Evolutionary conservation across 23 tunicate genomes (phyloP).

Genomic region (Halocynthia roretzi): DNA sequence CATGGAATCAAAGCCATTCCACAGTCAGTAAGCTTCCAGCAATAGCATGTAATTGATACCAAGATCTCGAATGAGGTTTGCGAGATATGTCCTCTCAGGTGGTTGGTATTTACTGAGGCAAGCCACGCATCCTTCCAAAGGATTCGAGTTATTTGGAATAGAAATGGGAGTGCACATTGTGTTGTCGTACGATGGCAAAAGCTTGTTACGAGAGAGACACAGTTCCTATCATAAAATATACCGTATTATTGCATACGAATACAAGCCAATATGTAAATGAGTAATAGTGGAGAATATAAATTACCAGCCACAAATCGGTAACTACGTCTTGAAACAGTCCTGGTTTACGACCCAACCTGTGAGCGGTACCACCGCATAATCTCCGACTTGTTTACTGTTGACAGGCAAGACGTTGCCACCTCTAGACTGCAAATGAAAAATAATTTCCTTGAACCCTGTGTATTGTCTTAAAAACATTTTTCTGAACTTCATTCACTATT

Average conservation of each 20-base stretch:
- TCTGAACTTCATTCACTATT: too few relatives aligned
- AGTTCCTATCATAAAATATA: background rate
- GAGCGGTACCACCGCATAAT: constrained; percentile 76
- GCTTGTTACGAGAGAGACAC: constrained; percentile 16
- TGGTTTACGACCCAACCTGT: constrained; percentile 52
- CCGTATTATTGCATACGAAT: background rate
- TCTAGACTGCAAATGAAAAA: constrained; percentile 13
- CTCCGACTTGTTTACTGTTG: constrained; percentile 51
- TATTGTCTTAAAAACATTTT: too few relatives aligned
- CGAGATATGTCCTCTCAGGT: constrained; percentile 44
- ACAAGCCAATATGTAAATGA: background rate
- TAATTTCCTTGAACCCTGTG: background rate
- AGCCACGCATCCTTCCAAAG: constrained; percentile 45
- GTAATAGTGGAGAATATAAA: background rate
- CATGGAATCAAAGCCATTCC: background rate
- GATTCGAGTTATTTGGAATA: constrained; percentile 23
- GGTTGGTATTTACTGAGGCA: constrained; percentile 68
- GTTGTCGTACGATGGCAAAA: constrained; percentile 18
- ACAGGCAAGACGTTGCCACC: constrained; percentile 39
- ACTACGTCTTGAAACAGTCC: constrained; percentile 19
- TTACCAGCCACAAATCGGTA: constrained; percentile 76
- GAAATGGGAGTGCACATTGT: constrained; percentile 73
- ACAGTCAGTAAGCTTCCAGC: background rate
- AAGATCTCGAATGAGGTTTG: constrained; percentile 37
- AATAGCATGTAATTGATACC: constrained; percentile 23